phyloP scores from a whole-genome alignment of 35 echinoderm and acorn worm genomes.

The Apostichopus japonicus region DNA sequence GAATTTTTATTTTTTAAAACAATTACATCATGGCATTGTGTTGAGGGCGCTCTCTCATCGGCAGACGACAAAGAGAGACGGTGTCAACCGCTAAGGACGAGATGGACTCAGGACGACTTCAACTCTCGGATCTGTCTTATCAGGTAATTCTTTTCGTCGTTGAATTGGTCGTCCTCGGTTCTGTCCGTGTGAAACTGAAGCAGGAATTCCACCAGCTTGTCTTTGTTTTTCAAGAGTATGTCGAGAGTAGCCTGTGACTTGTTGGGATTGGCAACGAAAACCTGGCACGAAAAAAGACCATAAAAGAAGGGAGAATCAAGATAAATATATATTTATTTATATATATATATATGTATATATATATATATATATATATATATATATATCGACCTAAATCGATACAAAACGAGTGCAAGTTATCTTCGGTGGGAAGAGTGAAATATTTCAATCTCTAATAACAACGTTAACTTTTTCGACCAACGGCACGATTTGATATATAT shows the following conservation, averaged over 20 bases:
- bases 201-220: constrained; percentile 95
- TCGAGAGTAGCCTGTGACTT: constrained; percentile 82
- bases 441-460: no score
- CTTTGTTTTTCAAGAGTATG: constrained; percentile 95
- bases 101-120: constrained; percentile 33
- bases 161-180: constrained; percentile 99
- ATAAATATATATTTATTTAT: no score
- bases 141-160: constrained; percentile 97
- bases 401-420: no score
- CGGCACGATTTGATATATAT: no score
- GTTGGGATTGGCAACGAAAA: constrained; percentile 99
- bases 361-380: no score
- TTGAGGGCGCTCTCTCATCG: neutral
- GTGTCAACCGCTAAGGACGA: neutral
- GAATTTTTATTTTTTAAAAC: neutral
- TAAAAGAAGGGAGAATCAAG: neutral
- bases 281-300: constrained; percentile 55
- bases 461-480: no score
- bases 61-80: neutral
- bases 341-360: no score
- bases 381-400: no score
- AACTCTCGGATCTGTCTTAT: constrained; percentile 97
- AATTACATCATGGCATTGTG: neutral
- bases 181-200: constrained; percentile 90
- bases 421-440: no score